Evolutionary conservation across 2,797 vertebrate species (phyloP), one percentile per base, ranked within the genome.

Genomic region (Sorex maritimensis): DNA sequence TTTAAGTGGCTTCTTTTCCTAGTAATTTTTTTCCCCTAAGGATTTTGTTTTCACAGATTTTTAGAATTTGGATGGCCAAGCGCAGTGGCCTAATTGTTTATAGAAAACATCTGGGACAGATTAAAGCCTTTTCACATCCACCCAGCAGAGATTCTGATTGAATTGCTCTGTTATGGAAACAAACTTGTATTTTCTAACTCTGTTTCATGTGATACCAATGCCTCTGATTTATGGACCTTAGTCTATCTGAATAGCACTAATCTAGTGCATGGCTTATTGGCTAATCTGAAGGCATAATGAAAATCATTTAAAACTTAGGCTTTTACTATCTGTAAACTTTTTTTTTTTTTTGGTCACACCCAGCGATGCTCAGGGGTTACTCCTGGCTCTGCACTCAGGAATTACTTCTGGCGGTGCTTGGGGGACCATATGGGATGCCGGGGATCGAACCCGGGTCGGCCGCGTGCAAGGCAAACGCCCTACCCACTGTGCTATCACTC

Each of bases 111-210:
- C 49, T 73, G 1, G 24, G 44, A 24, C n/a, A 26, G 41, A 13
- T 83, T 55, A 87, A 90, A 85, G 73, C 19, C 69, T 85, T 6
- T 90, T 91, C 5, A 69, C 3, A 11, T 92, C 17, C 4, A 61
- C 6, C 26, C 24, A 23, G 5, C 26, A 71, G 49, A 81, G 19
- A n/a, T 81, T 77, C 30, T 92, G 38, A 77, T 28, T 58, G 3
- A 79, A 3, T 23, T 86, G 41, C 41, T 89, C 30, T 74, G 4
- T 17, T 91, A 15, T 81, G 26, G 46, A 44, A 24, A 81, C 49
- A 75, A 44, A 55, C 80, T 80, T 91, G 19, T 8, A 65, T 84
- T 52, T 89, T 92, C 34, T 74, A 65, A 38, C 28, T 69, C 73
- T 26, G n/a, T 80, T 91, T 88, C 55, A 67, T 44, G 2, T 72